Evolutionary conservation across 2,113 vertebrate species (phyloP), one percentile per base, ranked within the genome.

Genomic region (Atherinomorus stipes): DNA sequence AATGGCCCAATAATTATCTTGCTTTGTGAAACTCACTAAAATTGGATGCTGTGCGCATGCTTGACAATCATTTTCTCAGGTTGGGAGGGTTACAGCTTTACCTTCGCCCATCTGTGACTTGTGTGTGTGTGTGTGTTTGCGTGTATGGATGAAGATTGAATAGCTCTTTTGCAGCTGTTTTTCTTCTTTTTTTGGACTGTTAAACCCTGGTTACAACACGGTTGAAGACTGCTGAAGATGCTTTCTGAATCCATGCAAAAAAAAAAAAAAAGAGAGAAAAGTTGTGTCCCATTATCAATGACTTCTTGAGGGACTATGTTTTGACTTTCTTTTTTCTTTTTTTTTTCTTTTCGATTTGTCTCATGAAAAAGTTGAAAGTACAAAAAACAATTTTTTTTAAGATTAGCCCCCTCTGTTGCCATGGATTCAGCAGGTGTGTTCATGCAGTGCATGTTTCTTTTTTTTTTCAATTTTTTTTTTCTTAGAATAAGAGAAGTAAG

Each of bases 1-100:
- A 26, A 59, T 23, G 38, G 61, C 66, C 54, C 42, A 50, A 73
- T 64, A 1, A 34, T 73, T 74, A 74, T 64, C 62, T 73, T 54
- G 50, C 56, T 83, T 78, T 65, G 37, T 77, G 40, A 72, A 83
- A 85, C 56, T 59, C 76, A 75, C 76, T 31, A 37, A 65, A 90
- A 74, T 25, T 71, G 83, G 83, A 87, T 92, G 91, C 89, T 85
- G 83, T 88, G 86, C 88, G 89, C 89, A 91, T 91, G 89, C 89
- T 91, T 44, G 92, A 94, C 93, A 93, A 93, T 94, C 93, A 91
- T 81, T 65, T 78, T 86, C 89, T 92, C 91, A 92, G 91, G 91
- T 93, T 69, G 78, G 84, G 85, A 78, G 87, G 88, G 85, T 80
- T 74, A 81, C 80, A 90, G 88, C 83, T 92, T 89, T 91, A 88